phyloP scores from a whole-genome alignment of 2,113 vertebrate genomes.

The Mola mola region DNA sequence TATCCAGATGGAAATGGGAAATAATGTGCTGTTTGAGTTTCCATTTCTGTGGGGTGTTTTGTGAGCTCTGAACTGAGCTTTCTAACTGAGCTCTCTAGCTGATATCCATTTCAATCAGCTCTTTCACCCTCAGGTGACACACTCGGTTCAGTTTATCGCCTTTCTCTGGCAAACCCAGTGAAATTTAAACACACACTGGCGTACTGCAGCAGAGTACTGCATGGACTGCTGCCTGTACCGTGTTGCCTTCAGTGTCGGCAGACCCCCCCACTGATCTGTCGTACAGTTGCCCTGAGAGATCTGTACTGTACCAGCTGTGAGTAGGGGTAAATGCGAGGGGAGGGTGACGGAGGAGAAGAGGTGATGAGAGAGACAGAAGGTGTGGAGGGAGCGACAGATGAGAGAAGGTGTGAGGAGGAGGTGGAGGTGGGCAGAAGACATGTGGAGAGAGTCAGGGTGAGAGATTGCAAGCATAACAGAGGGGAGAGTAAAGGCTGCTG shows the following conservation, averaged over 20 bases:
- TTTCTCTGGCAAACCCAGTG: constrained; percentile 25
- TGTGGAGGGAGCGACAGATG: constrained; percentile 45
- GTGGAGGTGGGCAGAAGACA: constrained; percentile 29
- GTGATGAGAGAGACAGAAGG: constrained; percentile 60
- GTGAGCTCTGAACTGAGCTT: constrained; percentile 1
- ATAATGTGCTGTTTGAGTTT: constrained; percentile 59
- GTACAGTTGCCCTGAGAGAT: constrained; percentile 73
- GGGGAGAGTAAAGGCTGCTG: constrained; percentile 15
- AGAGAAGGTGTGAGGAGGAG: constrained; percentile 58
- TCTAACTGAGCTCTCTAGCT: constrained; percentile 33
- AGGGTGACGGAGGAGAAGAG: constrained; percentile 13
- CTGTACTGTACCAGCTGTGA: constrained; percentile 76
- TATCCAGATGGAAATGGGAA: constrained; percentile 57
- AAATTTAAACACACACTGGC: constrained; percentile 50
- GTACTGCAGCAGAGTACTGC: constrained; percentile 64
- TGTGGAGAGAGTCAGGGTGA: constrained; percentile 39
- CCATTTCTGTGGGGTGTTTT: constrained; percentile 34
- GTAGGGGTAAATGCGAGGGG: constrained; percentile 27
- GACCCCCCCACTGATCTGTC: constrained; percentile 56
- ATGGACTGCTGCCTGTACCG: constrained; percentile 64
- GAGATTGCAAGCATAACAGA: constrained; percentile 41
- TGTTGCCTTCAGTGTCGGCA: constrained; percentile 72
- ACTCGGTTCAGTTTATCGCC: constrained; percentile 36
- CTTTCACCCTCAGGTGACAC: constrained; percentile 68
- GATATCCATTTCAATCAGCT: constrained; percentile 67